phyloP scores from a whole-genome alignment of 2,888 invertebrate species.

The Amphimallon solstitiale region DNA sequence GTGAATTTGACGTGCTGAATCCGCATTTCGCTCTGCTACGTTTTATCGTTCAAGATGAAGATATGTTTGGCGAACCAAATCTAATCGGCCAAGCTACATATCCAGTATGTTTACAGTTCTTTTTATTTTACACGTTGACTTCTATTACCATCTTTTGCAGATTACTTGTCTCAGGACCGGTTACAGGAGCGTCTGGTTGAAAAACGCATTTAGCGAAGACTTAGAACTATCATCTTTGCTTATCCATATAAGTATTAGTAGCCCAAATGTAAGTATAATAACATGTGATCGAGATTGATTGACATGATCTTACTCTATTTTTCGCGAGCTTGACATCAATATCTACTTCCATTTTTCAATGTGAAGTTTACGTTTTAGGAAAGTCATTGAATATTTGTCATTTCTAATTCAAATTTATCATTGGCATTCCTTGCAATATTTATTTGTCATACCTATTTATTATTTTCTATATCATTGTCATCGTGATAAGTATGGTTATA shows the following conservation, averaged over 20 bases:
- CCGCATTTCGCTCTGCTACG: slow-evolving; percentile 86
- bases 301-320: no score
- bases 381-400: no score
- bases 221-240: slow-evolving; percentile 90
- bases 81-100: slow-evolving; percentile 96
- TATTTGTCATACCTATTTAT: no score
- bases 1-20: slow-evolving; percentile 83
- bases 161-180: slow-evolving; percentile 82
- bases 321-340: no score
- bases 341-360: no score
- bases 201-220: slow-evolving; percentile 92
- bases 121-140: not conserved
- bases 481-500: no score
- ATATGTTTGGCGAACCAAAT: slow-evolving; percentile 96
- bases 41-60: slow-evolving; percentile 93
- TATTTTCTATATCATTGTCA: no score
- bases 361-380: no score
- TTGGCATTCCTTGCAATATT: no score
- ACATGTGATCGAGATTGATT: no score
- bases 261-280: slow-evolving; percentile 58
- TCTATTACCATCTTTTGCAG: slow-evolving; percentile 58
- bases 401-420: no score
- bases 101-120: slow-evolving; percentile 70
- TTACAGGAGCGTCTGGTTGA: slow-evolving; percentile 89
- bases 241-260: slow-evolving; percentile 78